Base-by-base conservation (phyloP, 30 jellyfish, hydroid and myxozoan species). In the Turritopsis dohrnii region DNA sequence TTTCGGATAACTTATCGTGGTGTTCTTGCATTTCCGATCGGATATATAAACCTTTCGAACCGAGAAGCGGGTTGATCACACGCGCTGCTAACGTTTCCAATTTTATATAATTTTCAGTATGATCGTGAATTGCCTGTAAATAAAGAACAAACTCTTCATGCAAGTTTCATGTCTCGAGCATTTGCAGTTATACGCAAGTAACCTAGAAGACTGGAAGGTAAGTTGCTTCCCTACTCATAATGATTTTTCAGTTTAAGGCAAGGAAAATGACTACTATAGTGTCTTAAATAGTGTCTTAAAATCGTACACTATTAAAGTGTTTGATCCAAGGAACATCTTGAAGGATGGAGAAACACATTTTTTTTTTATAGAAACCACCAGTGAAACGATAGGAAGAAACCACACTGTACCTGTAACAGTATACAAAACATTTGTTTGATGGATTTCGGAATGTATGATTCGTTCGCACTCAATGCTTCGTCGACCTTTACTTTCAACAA, bases 351-450 rank as follows among this genome's bases (percentile, higher is more conserved):
- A n/a, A n/a, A n/a, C n/a, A n/a, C n/a, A n/a, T n/a, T n/a, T n/a
- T n/a, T n/a, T n/a, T n/a, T n/a, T n/a, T n/a, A n/a, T n/a, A n/a
- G n/a, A n/a, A n/a, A n/a, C n/a, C n/a, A n/a, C n/a, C n/a, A 41
- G 0, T 1, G 19, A 69, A 23, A 69, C 28, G 77, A 8, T 7
- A 69, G 0, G 19, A 69, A 7, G 22, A 7, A n/a, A 69, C 28
- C 8, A 69, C 21, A 9, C 21, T 88, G 28, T 80, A 94, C 99
- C 96, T 89, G 88, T n/a, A 88, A 71, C 28, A 71, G 83, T 17
- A 94, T 96, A 31, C 87, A 89, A 19, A 94, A 83, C 99, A 94
- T 94, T 71, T 94, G 99, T 71, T 83, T 88, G 75, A 94, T 74
- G 0, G 96, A 88, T 1, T 88, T 66, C 17, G 97, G 95, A 18